Base-by-base conservation (phyloP, 2,113 vertebrate species). In the Seriola quinqueradiata region DNA sequence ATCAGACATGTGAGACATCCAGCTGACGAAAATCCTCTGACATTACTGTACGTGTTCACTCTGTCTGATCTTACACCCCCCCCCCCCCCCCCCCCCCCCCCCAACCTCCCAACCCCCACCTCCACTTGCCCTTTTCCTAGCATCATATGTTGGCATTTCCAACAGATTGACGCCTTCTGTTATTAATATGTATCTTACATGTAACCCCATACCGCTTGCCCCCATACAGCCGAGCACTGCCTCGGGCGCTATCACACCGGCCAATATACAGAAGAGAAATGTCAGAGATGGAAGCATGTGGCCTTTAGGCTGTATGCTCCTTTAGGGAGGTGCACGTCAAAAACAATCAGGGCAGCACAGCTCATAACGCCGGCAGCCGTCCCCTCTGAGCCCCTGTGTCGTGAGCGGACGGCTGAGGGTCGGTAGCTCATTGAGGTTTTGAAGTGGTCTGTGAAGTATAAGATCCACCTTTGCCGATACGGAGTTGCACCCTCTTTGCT, bases 131-230 rank as follows among this genome's bases (percentile, higher is more conserved):
- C 76, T 68, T 77, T 66, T 23, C 36, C 63, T 25, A 16, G 21
- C 67, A 42, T 85, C 72, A 71, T 0, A 74, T 50, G 79, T 36
- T 87, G 79, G 66, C 70, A 54, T 88, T 87, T 85, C 54, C 65
- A 5, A 4, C 40, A 40, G 32, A 19, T 23, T 3, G 34, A 60
- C 11, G 32, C 55, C 28, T 68, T 17, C 3, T 36, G 74, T 69
- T 79, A 69, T 50, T 55, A 14, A 78, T 70, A 65, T 65, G 34
- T 36, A 73, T 58, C 74, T 42, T 32, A 81, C 52, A 28, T 50
- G 48, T 63, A 57, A 48, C 23, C 54, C n/a, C 40, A 54, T 1
- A 16, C 67, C 0, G n/a, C 75, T 2, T 2, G 3, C 72, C 55
- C 16, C 59, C 48, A 38, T 65, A 12, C 44, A 67, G 9, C 59